Conservation (phyloP, 2,113 vertebrate species). For the Ifrita kowaldi region DNA sequence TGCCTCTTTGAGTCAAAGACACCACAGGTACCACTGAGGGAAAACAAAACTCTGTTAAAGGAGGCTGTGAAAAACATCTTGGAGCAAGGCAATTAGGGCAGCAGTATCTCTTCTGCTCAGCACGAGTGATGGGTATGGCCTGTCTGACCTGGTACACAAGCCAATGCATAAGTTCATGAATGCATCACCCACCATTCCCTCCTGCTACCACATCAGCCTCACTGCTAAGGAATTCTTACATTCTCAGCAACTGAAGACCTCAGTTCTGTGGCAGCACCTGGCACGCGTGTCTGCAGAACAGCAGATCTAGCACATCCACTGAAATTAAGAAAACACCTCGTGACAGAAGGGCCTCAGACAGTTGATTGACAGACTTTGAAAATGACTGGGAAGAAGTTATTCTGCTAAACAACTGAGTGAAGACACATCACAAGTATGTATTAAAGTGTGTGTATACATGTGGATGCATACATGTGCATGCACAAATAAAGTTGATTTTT, state of each 20-base stretch:
- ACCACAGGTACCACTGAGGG: background rate
- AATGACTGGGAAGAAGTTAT: background rate
- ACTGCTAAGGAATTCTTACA: background rate
- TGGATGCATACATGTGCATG: accelerated
- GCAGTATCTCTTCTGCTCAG: background rate
- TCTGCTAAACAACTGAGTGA: background rate
- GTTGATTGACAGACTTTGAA: background rate
- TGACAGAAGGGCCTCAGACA: background rate
- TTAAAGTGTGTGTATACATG: background rate
- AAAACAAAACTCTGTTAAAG: background rate
- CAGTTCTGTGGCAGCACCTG: background rate
- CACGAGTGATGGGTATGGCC: background rate
- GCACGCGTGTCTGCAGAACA: accelerated
- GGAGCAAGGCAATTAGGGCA: background rate
- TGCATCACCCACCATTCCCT: background rate
- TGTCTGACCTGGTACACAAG: background rate
- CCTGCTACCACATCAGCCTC: background rate
- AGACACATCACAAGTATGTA: background rate
- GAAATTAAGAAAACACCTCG: background rate
- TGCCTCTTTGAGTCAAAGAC: background rate
- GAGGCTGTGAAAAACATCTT: background rate
- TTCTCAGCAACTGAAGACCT: background rate
- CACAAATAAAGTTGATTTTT: background rate
- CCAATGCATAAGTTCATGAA: background rate
- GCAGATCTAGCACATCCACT: background rate